Evolutionary conservation across 2,888 invertebrate species (phyloP).

Genomic region (Nasonia oneida): DNA sequence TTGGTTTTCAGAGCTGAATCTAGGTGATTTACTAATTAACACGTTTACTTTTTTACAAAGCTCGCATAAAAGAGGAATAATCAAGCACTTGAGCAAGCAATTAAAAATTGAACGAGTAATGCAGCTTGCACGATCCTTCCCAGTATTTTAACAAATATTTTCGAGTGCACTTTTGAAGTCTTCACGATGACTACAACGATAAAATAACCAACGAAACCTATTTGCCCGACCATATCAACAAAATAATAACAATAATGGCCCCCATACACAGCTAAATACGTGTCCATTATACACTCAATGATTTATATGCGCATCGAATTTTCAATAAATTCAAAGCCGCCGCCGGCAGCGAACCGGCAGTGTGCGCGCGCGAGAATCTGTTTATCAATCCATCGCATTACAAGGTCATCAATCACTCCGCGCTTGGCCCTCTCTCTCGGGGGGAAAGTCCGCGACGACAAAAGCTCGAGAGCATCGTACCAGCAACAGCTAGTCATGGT

Average conservation of each 20-base stretch:
- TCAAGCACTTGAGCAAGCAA: too few relatives aligned
- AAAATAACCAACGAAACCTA: not conserved
- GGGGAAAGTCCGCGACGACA: not conserved
- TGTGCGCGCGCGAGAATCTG: not conserved
- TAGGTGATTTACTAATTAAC: slow-evolving; percentile 51
- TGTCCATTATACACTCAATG: slow-evolving; percentile 40
- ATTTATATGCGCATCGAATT: slow-evolving; percentile 30
- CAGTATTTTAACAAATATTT: too few relatives aligned
- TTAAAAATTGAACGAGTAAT: not conserved
- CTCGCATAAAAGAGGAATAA: not conserved
- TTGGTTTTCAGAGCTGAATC: slow-evolving; percentile 36
- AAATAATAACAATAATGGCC: not conserved
- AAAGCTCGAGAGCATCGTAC: slow-evolving; percentile 1
- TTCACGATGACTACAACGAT: not conserved
- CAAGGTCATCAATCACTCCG: slow-evolving; percentile 50
- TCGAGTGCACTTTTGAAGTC: too few relatives aligned
- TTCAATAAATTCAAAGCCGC: slow-evolving; percentile 51
- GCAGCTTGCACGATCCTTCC: too few relatives aligned
- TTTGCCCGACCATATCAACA: not conserved
- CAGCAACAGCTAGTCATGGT: slow-evolving; percentile 46
- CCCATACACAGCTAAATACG: slow-evolving; percentile 1
- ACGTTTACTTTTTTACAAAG: not conserved
- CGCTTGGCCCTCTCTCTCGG: too few relatives aligned
- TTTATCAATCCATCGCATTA: slow-evolving; percentile 51
- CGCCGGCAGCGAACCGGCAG: not conserved